phyloP scores from a whole-genome alignment of 53 echinoderm and acorn worm genomes.

The Arbacia lixula region DNA sequence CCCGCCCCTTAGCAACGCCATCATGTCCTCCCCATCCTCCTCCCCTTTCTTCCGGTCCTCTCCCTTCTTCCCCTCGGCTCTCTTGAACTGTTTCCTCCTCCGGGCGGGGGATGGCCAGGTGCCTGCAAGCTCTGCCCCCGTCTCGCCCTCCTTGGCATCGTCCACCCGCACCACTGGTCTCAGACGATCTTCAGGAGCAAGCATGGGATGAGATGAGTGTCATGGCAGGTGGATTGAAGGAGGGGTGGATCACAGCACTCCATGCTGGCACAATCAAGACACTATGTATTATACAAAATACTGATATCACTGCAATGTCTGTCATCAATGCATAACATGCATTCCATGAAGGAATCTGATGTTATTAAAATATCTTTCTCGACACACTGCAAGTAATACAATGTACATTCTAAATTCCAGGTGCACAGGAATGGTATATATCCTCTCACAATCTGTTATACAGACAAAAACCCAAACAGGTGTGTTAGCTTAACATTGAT shows the following conservation, averaged over 20 bases:
- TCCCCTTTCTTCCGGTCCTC: neutral
- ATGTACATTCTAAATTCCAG: no score
- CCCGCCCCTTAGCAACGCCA: conserved; percentile 55
- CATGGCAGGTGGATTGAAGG: neutral
- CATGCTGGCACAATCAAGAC: no score
- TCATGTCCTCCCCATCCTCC: conserved; percentile 62
- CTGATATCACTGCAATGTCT: no score
- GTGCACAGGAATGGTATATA: no score
- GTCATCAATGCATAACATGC: no score
- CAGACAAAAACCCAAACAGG: no score
- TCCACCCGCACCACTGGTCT: conserved; percentile 18
- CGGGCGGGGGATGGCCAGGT: conserved; percentile 49
- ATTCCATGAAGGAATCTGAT: no score
- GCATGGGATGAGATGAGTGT: conserved; percentile 12
- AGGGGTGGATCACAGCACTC: neutral
- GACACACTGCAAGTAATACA: no score
- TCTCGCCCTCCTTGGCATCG: conserved; percentile 7
- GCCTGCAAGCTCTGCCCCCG: neutral
- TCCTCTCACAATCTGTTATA: no score
- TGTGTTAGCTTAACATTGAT: no score
- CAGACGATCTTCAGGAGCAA: conserved; percentile 28
- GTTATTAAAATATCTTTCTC: no score
- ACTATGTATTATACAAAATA: no score
- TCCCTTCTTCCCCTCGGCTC: neutral
- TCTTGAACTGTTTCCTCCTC: conserved; percentile 41